These are phyloP conservation scores for Polypedilum vanderplanki DNA, from an alignment of 1,140 invertebrate species.

Conservation along the genomic window DNA sequence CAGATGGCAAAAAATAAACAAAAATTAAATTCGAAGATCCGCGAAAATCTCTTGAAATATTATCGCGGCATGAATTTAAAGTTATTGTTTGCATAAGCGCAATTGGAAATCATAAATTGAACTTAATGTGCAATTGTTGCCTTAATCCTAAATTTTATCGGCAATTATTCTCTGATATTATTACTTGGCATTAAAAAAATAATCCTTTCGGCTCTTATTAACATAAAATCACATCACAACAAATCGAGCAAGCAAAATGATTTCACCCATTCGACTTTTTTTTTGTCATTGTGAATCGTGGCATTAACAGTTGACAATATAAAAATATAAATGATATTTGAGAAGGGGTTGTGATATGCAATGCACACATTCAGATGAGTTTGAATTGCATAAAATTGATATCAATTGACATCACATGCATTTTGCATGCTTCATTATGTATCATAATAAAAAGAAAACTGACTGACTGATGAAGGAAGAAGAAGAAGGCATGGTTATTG, in stretches of 20 bases:
- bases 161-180: slow-evolving; percentile 13
- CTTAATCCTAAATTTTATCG: slow-evolving; percentile 19
- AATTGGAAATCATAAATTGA: not conserved
- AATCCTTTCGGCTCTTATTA: not conserved
- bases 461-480: not conserved
- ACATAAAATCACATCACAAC: slow-evolving; percentile 12
- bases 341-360: not conserved
- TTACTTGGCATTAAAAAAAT: slow-evolving; percentile 13
- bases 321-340: not conserved
- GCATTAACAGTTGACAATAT: slow-evolving; percentile 3
- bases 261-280: not conserved
- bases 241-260: slow-evolving; percentile 17
- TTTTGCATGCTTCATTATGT: slow-evolving; percentile 12
- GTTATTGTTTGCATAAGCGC: not conserved
- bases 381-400: slow-evolving; percentile 19
- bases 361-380: slow-evolving; percentile 11
- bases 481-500: not conserved
- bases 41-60: slow-evolving; percentile 14
- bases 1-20: not conserved
- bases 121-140: slow-evolving; percentile 1
- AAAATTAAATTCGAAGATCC: not conserved
- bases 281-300: no score
- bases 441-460: not conserved
- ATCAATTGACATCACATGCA: not conserved
- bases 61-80: not conserved